Evolutionary conservation across 2,797 vertebrate genomes (phyloP).

Genomic region (Onychomys torridus): DNA sequence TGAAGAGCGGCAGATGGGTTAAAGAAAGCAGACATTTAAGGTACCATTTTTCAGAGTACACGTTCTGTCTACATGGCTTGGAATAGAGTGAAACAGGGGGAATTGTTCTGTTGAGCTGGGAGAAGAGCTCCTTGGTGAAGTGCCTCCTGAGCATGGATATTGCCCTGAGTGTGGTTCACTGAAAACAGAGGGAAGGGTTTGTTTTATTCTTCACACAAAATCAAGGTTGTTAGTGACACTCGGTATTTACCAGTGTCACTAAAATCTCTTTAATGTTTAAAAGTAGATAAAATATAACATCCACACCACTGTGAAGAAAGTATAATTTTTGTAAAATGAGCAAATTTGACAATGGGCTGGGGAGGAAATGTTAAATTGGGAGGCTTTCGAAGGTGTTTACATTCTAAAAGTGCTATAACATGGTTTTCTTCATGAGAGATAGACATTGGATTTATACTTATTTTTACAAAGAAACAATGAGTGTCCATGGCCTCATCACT

Average conservation of each 20-base stretch:
- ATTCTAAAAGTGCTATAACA: neutral
- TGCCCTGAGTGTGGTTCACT: neutral
- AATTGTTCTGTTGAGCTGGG: neutral
- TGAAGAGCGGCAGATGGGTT: neutral
- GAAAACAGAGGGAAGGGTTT: neutral
- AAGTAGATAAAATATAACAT: slow-evolving; percentile 35
- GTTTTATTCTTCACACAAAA: neutral
- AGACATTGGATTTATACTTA: neutral
- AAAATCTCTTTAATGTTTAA: slow-evolving; percentile 27
- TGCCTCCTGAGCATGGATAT: too few species aligned
- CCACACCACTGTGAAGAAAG: neutral
- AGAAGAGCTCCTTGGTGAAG: too few species aligned
- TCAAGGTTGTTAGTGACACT: neutral
- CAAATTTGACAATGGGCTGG: slow-evolving; percentile 13
- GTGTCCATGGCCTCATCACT: neutral
- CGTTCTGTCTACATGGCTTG: neutral
- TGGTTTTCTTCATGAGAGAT: neutral
- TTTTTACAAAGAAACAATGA: neutral
- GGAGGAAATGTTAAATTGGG: slow-evolving; percentile 21
- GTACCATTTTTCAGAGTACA: neutral
- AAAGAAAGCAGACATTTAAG: neutral
- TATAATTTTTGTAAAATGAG: slow-evolving; percentile 21
- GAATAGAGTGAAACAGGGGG: neutral
- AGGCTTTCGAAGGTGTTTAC: slow-evolving; percentile 32
- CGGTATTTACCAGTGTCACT: slow-evolving; percentile 11